Base-by-base conservation (phyloP, 1,140 invertebrate species). In the Hylaeus anthracinus region DNA sequence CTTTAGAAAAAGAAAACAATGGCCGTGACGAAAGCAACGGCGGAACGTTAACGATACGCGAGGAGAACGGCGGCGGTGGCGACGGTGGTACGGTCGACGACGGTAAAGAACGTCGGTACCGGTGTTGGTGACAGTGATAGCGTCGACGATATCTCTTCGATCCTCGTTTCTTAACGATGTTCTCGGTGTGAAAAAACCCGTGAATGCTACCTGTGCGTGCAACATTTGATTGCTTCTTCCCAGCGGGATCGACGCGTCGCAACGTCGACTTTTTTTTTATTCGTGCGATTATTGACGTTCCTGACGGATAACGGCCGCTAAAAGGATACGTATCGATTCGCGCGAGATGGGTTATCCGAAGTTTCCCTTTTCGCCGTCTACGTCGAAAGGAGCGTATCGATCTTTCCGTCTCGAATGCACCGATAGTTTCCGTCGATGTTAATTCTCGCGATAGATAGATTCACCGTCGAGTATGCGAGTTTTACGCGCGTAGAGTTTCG, bases 371-470 rank as follows among this genome's bases (percentile, higher is more conserved):
- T 4, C 55, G 55, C 5, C 3, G 3, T 14, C 15, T 14, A 3
- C 63, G 76, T 71, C 48, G 48, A 12, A 72, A 51, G 66, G 8
- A 63, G 15, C 2, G 55, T 60, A 15, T 63, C 26, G 65, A 53
- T 12, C 53, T 8, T 45, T n/a, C 12, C 3, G 45, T 8, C 67
- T 26, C 56, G 56, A 26, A 53, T 26, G 45, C n/a, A 51, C 51
- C 8, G 2, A 37, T 6, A 58, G 9, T 15, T 51, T 14, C 43
- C 41, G 5, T 45, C 37, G 26, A 53, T 9, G 51, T 6, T 37
- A 63, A n/a, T 56, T 45, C 39, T 70, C 39, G 26, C 69, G 70
- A 66, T 66, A 81, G 69, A 65, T 58, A 5, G 15, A 14, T 58
- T 26, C 26, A 26, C 4, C 6, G 12, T 58, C 8, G n/a, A 6